These are phyloP conservation scores for Neopelma chrysocephalum DNA, from an alignment of 2,797 vertebrate species.

Conservation along the genomic window DNA sequence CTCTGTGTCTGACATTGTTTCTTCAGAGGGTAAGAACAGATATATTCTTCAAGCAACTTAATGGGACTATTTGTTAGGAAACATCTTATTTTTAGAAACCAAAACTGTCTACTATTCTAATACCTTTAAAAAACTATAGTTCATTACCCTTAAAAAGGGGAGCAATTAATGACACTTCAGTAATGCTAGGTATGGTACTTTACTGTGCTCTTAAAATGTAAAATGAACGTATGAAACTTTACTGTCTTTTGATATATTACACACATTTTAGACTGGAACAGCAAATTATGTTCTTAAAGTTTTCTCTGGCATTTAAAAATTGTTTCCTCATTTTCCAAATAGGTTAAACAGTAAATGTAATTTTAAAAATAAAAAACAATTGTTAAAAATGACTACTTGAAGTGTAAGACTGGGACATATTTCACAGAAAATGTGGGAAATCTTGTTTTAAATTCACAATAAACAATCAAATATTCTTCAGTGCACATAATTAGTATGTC, in stretches of 20 bases:
- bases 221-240: background rate
- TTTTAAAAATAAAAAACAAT: constrained; percentile 32
- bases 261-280: background rate
- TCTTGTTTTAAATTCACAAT: constrained; percentile 57
- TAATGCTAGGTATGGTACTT: background rate
- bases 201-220: constrained; percentile 1
- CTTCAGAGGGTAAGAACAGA: background rate
- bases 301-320: constrained; percentile 30
- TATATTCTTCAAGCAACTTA: background rate
- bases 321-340: constrained; percentile 14
- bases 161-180: background rate
- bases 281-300: constrained; percentile 34
- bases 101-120: background rate
- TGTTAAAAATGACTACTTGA: constrained; percentile 37
- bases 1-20: background rate
- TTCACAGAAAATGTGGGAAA: constrained; percentile 60
- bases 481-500: constrained; percentile 69
- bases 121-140: background rate
- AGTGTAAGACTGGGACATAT: background rate
- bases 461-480: constrained; percentile 72
- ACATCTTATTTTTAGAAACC: background rate
- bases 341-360: constrained; percentile 36
- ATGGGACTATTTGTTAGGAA: background rate
- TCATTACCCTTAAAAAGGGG: background rate
- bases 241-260: constrained; percentile 20